Percentiles rank a stretch among this genome's conserved stretches.
Conservation (phyloP, 2,113 vertebrate species). For the Capreolus pygargus region DNA sequence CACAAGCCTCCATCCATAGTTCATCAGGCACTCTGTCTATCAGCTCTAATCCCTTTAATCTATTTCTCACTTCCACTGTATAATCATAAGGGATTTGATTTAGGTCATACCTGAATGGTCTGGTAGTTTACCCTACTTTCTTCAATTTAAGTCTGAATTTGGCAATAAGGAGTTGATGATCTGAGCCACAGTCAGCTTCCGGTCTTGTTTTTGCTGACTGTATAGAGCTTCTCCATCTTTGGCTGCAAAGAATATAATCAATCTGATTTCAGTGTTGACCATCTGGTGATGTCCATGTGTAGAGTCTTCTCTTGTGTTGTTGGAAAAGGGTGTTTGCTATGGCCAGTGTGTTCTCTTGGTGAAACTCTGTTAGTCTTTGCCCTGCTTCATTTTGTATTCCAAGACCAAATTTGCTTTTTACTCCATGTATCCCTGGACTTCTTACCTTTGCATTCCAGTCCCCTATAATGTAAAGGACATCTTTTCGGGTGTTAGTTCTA, state of each 20-base stretch:
- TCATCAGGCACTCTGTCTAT: neutral
- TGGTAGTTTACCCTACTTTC: neutral
- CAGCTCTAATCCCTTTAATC: neutral
- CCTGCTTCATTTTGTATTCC: neutral
- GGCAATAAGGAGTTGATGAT: neutral
- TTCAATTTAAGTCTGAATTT: neutral
- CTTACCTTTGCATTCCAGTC: neutral
- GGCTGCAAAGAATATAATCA: neutral
- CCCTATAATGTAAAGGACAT: neutral
- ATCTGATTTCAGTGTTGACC: neutral
- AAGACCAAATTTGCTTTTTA: neutral
- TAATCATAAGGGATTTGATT: neutral
- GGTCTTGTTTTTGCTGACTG: neutral
- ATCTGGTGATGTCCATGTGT: neutral
- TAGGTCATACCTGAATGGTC: neutral
- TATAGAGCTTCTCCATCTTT: neutral
- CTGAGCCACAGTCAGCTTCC: neutral
- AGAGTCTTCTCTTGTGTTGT: neutral
- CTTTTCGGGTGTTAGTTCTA: neutral
- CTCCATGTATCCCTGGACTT: neutral
- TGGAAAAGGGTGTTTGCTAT: neutral
- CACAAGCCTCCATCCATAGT: neutral
- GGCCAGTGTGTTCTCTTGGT: neutral
- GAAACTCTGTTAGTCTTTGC: neutral
- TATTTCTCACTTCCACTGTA: neutral